A percentile compares a stretch with the other conserved stretches of the same genome.
Evolutionary conservation across 2,888 invertebrate species (phyloP).

Genomic region (Acleris literana): DNA sequence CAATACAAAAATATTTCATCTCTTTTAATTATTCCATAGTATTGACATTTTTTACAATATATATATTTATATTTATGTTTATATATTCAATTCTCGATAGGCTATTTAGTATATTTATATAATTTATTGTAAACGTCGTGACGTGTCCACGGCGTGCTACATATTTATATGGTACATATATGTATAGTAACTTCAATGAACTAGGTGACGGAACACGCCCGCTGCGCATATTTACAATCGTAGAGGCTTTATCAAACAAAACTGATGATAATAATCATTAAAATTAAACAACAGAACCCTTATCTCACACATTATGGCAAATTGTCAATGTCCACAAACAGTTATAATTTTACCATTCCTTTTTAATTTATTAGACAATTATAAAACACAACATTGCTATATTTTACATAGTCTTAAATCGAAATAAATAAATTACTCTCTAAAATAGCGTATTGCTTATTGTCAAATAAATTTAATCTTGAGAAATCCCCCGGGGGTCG

Average conservation of each 20-base stretch:
- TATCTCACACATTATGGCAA: conserved; percentile 81
- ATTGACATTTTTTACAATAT: conserved; percentile 74
- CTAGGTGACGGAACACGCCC: conserved; percentile 59
- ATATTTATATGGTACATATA: conserved; percentile 45
- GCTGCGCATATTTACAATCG: conserved; percentile 68
- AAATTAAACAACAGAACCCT: conserved; percentile 76
- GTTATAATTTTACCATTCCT: conserved; percentile 58
- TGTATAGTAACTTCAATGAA: conserved; percentile 45
- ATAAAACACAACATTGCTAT: conserved; percentile 80
- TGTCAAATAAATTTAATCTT: conserved; percentile 75
- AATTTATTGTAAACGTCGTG: conserved; percentile 53
- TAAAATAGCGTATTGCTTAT: conserved; percentile 76
- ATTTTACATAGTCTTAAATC: conserved; percentile 80
- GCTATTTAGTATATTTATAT: conserved; percentile 48
- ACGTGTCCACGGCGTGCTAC: conserved; percentile 51
- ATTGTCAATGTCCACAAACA: conserved; percentile 70
- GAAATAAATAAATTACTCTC: conserved; percentile 81
- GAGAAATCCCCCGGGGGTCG: conserved; percentile 46
- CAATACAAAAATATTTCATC: conserved; percentile 82
- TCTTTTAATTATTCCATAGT: conserved; percentile 65
- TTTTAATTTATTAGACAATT: conserved; percentile 66
- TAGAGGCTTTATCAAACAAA: conserved; percentile 54
- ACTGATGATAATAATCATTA: conserved; percentile 55
- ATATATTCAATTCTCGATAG: conserved; percentile 54
- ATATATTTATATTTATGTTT: conserved; percentile 41